A percentile compares a stretch with the other conserved stretches of the same genome.
phyloP scores from a whole-genome alignment of 2,797 vertebrate species.

The Cottoperca gobio region DNA sequence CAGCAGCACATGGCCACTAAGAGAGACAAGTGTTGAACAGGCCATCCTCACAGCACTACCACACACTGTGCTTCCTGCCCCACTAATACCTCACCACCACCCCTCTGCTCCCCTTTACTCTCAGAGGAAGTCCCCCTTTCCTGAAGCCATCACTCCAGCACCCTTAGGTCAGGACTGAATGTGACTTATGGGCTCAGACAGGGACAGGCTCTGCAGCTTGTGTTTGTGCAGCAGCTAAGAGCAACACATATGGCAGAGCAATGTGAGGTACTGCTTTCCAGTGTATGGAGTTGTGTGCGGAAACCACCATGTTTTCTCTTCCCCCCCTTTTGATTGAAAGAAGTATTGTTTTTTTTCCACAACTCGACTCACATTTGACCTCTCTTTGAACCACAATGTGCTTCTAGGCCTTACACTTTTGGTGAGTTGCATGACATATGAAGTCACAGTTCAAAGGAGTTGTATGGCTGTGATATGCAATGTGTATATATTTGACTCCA shows the following conservation, averaged over 20 bases:
- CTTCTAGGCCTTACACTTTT: conserved; percentile 15
- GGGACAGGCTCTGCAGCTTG: conserved; percentile 46
- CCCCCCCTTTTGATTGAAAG: conserved; percentile 59
- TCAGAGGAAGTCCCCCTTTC: conserved; percentile 80
- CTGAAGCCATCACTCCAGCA: conserved; percentile 77
- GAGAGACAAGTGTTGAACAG: conserved; percentile 46
- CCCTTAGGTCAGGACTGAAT: conserved; percentile 67
- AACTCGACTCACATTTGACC: conserved; percentile 43
- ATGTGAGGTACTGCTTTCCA: conserved; percentile 39
- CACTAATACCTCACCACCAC: conserved; percentile 27
- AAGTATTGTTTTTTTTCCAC: conserved; percentile 46
- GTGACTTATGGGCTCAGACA: conserved; percentile 72
- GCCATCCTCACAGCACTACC: conserved; percentile 42
- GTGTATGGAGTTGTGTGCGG: conserved; percentile 26
- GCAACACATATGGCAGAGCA: conserved; percentile 64
- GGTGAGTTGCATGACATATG: conserved; percentile 5
- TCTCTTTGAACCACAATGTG: conserved; percentile 16
- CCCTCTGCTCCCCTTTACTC: conserved; percentile 51
- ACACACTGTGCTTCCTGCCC: conserved; percentile 71
- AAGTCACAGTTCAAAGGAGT: not conserved
- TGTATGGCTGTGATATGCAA: not conserved
- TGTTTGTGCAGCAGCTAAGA: conserved; percentile 74
- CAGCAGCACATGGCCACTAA: conserved; percentile 47
- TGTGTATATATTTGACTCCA: not conserved
- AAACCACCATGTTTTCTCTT: conserved; percentile 63